phyloP scores from a whole-genome alignment of 2,113 vertebrate species.

The Hemichromis elongatus region DNA sequence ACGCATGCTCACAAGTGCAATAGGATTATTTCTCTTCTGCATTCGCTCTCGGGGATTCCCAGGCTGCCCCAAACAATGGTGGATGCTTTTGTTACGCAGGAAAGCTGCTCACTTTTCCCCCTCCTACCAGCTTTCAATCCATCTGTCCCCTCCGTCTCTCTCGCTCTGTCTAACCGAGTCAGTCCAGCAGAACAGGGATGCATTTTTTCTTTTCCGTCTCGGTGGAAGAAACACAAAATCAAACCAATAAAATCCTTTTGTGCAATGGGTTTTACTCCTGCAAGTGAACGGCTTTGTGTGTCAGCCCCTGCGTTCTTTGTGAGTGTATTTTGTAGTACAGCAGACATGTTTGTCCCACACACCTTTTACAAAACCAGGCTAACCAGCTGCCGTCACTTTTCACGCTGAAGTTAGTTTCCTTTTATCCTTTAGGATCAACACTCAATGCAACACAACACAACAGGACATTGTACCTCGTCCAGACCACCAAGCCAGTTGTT shows the following conservation, averaged over 20 bases:
- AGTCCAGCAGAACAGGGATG: not conserved
- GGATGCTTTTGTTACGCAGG: constrained; percentile 35
- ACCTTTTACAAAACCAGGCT: not conserved
- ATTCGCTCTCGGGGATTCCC: constrained; percentile 49
- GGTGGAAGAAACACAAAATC: constrained; percentile 8
- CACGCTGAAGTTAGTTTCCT: not conserved
- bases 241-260: constrained; percentile 11
- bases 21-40: constrained; percentile 21
- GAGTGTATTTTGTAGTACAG: not conserved
- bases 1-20: not conserved
- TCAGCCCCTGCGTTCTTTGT: not conserved
- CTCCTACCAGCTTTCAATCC: constrained; percentile 6
- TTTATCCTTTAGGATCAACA: constrained; percentile 6
- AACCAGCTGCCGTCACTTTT: not conserved
- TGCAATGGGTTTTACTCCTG: not conserved
- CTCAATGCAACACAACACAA: constrained; percentile 10
- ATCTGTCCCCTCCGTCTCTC: not conserved
- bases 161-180: not conserved
- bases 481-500: constrained; percentile 35
- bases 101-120: constrained; percentile 22
- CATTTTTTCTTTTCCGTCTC: constrained; percentile 1
- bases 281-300: not conserved
- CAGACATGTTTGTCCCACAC: not conserved
- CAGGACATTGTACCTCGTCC: constrained; percentile 25
- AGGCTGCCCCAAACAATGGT: constrained; percentile 32